Evolutionary conservation across 2,888 invertebrate genomes (phyloP).

Genomic region (Synanthedon tipuliformis): DNA sequence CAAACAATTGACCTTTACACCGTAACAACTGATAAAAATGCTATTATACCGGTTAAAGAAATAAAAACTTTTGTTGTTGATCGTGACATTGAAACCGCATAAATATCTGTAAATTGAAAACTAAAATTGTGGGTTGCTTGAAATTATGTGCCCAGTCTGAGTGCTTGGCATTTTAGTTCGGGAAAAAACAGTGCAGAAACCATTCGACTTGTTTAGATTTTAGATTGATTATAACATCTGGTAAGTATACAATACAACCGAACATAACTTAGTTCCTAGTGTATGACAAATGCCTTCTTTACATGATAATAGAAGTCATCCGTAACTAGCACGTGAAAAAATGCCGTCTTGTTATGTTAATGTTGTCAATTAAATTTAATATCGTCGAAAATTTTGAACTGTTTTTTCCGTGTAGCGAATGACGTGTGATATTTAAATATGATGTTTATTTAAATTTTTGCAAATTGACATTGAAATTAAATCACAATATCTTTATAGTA

Average conservation of each 20-base stretch:
- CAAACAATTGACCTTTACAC: background rate
- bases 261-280: constrained; percentile 18
- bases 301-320: constrained; percentile 41
- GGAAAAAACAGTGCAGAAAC: too few relatives aligned
- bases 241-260: too few relatives aligned
- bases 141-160: background rate
- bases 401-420: background rate
- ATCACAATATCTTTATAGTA: too few relatives aligned
- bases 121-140: too few relatives aligned
- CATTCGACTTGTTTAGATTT: too few relatives aligned
- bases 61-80: too few relatives aligned
- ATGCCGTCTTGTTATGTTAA: constrained; percentile 42
- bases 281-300: constrained; percentile 43
- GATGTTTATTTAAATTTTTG: constrained; percentile 6
- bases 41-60: too few relatives aligned
- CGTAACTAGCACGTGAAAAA: constrained; percentile 19
- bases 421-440: background rate
- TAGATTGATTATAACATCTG: background rate
- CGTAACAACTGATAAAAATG: too few relatives aligned
- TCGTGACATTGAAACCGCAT: too few relatives aligned
- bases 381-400: constrained; percentile 10
- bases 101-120: too few relatives aligned
- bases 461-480: constrained; percentile 3
- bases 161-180: background rate
- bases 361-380: constrained; percentile 29